Percentiles rank a stretch among this genome's conserved stretches.
Evolutionary conservation across 2,113 vertebrate species (phyloP).

Genomic region (Antennarius striatus): DNA sequence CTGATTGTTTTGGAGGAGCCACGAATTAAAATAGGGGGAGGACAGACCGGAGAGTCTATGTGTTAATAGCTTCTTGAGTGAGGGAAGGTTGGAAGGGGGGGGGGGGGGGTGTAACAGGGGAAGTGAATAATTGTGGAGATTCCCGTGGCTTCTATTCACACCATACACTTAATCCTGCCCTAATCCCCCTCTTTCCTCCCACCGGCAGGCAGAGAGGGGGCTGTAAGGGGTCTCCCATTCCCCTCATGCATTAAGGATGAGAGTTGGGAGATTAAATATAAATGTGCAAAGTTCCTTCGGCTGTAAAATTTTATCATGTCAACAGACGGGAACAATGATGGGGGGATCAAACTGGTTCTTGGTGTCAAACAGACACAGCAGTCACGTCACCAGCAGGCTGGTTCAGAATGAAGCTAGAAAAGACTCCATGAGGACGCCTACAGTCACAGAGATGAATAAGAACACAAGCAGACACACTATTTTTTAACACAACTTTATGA

Average conservation of each 20-base stretch:
- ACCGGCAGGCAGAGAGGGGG: conserved; percentile 15
- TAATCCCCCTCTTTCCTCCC: conserved; percentile 58
- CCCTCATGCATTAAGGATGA: conserved; percentile 73
- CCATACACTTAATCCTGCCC: conserved; percentile 54
- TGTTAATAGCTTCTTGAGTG: too few relatives aligned
- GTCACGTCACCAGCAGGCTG: background rate
- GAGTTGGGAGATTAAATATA: conserved; percentile 70
- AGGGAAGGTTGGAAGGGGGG: too few relatives aligned
- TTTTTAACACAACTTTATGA: conserved; percentile 2
- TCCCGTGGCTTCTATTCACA: conserved; percentile 57
- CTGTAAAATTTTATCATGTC: conserved; percentile 66
- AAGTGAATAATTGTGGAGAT: conserved; percentile 44
- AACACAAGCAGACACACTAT: background rate
- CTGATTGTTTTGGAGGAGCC: too few relatives aligned
- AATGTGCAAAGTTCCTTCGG: conserved; percentile 62
- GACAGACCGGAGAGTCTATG: too few relatives aligned
- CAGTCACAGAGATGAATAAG: background rate
- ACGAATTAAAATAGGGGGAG: too few relatives aligned
- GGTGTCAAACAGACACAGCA: background rate
- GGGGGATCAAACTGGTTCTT: conserved; percentile 4
- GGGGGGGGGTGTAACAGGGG: too few relatives aligned
- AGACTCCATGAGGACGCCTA: too few relatives aligned
- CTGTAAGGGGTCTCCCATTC: conserved; percentile 48
- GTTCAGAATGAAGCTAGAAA: too few relatives aligned
- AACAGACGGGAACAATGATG: conserved; percentile 28